These are phyloP conservation scores for Philopedon plagiatum DNA, from an alignment of 2,888 invertebrate species.

Conservation along the genomic window DNA sequence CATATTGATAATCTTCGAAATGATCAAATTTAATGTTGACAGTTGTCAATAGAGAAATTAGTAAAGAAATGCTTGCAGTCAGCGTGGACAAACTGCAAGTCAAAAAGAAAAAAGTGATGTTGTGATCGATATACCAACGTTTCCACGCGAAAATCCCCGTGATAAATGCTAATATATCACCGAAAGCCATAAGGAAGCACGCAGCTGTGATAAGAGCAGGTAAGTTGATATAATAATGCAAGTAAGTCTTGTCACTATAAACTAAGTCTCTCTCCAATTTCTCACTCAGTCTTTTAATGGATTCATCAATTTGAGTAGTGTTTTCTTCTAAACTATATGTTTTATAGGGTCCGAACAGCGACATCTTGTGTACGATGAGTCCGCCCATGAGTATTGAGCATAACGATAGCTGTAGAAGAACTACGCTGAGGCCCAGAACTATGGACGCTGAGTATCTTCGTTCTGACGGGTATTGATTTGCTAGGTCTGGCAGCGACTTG, in stretches of 20 bases:
- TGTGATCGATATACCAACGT: constrained; percentile 78
- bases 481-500: constrained; percentile 74
- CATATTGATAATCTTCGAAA: constrained; percentile 48
- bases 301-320: constrained; percentile 34
- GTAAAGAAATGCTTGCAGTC: constrained; percentile 67
- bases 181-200: constrained; percentile 71
- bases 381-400: constrained; percentile 74
- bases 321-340: not conserved
- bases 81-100: constrained; percentile 72
- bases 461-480: constrained; percentile 77
- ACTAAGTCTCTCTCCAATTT: constrained; percentile 53
- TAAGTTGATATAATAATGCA: constrained; percentile 54
- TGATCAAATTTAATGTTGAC: constrained; percentile 50
- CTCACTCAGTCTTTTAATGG: constrained; percentile 45
- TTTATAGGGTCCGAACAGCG: constrained; percentile 14
- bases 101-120: constrained; percentile 76
- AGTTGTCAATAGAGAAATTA: constrained; percentile 54
- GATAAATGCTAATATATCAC: constrained; percentile 71
- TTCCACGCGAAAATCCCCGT: constrained; percentile 76
- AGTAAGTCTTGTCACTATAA: constrained; percentile 27
- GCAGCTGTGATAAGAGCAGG: constrained; percentile 66
- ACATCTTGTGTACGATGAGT: constrained; percentile 65
- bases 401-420: constrained; percentile 75
- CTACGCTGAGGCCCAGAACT: constrained; percentile 76
- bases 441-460: constrained; percentile 78